Conservation (phyloP, 2,888 invertebrate genomes). For the Sclerodermus sp. region DNA sequence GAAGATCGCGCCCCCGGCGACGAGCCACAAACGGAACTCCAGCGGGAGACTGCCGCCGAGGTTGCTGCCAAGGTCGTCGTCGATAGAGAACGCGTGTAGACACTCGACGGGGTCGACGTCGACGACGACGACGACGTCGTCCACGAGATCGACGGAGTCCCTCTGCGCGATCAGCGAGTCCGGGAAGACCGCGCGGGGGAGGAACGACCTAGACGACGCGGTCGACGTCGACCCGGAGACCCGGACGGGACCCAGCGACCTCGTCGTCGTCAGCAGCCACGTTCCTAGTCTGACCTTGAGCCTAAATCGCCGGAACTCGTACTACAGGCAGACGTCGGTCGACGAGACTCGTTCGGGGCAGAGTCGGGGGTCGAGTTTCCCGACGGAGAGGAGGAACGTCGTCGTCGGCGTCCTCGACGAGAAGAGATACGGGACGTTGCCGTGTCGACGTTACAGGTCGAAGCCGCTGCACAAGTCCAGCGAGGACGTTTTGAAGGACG, state of each 20-base stretch:
- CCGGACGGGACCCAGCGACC: too few species aligned
- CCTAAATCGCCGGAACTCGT: not conserved
- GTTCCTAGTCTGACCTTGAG: too few species aligned
- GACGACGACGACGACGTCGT: slow-evolving; percentile 38
- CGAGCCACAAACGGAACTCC: slow-evolving; percentile 42
- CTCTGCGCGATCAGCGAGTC: slow-evolving; percentile 45
- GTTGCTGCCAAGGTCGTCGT: slow-evolving; percentile 42
- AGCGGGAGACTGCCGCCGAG: slow-evolving; percentile 43
- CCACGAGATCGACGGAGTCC: slow-evolving; percentile 48
- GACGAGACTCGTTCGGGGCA: not conserved
- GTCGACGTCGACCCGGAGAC: slow-evolving; percentile 6
- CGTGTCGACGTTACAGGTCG: slow-evolving; percentile 29
- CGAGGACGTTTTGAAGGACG: slow-evolving; percentile 42
- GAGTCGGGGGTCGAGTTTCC: too few species aligned
- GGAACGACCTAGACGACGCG: slow-evolving; percentile 16
- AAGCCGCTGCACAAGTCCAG: slow-evolving; percentile 43
- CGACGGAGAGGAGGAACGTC: too few species aligned
- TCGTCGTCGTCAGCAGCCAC: not conserved
- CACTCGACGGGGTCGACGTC: slow-evolving; percentile 48
- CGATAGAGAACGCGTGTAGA: slow-evolving; percentile 43
- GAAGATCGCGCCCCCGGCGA: not conserved
- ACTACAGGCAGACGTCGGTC: not conserved
- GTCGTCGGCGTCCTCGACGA: not conserved
- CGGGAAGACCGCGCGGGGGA: slow-evolving; percentile 8
- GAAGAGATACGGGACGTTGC: slow-evolving; percentile 44